phyloP scores from a whole-genome alignment of 1,140 invertebrate species.

The Andrena cerasifolii region DNA sequence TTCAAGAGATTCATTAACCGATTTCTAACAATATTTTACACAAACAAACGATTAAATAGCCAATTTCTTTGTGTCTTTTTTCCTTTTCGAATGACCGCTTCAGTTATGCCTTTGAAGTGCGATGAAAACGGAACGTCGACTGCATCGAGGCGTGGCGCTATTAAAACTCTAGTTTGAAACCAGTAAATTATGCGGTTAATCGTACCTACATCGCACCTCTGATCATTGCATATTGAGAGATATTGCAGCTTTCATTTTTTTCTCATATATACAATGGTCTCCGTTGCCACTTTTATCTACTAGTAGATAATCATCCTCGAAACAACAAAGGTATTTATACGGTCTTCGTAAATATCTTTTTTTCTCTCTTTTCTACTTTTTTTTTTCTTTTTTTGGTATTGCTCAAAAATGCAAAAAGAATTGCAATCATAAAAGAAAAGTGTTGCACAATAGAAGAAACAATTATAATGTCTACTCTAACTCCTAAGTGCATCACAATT shows the following conservation, averaged over 20 bases:
- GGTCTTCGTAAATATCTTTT: slow-evolving; percentile 31
- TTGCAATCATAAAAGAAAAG: slow-evolving; percentile 23
- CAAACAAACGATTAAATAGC: neutral
- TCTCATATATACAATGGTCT: slow-evolving; percentile 33
- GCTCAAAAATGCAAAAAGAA: slow-evolving; percentile 26
- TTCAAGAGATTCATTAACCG: neutral
- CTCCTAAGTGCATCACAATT: slow-evolving; percentile 18
- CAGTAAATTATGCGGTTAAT: neutral
- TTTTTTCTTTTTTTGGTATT: slow-evolving; percentile 35
- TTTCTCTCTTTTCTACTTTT: neutral
- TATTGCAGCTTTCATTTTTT: slow-evolving; percentile 31
- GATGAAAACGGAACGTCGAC: slow-evolving; percentile 40
- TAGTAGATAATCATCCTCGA: slow-evolving; percentile 30
- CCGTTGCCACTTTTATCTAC: slow-evolving; percentile 46
- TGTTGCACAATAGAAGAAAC: slow-evolving; percentile 14
- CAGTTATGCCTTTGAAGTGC: slow-evolving; percentile 55
- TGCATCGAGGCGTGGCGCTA: neutral
- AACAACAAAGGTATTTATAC: slow-evolving; percentile 33
- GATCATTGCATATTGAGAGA: slow-evolving; percentile 4
- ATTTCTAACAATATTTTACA: slow-evolving; percentile 6
- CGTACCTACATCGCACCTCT: neutral
- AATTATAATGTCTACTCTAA: slow-evolving; percentile 35
- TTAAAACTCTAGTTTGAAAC: neutral
- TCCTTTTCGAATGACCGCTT: neutral
- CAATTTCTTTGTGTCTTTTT: neutral